Evolutionary conservation across 2,888 invertebrate genomes (phyloP), one percentile per base, ranked within the genome.

Genomic region (Belgica antarctica): DNA sequence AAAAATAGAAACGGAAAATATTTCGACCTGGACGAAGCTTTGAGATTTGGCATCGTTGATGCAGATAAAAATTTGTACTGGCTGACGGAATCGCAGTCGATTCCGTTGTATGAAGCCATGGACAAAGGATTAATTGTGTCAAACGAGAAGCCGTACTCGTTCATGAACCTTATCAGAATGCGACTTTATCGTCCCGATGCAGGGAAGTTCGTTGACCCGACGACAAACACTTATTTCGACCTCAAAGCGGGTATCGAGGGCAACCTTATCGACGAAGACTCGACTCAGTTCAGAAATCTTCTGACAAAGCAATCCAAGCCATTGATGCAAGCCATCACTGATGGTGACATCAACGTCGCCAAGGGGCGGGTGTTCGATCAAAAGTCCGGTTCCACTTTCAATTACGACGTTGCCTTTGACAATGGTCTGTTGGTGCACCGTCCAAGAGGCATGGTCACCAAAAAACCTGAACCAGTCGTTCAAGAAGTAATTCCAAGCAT

Each of bases 201-300:
- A 27, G 92, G 92, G 27, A 89, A 89, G 80, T 89, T 94, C 74
- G 87, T 88, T 17, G 91, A 94, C 81, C 92, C 93, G 0, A 82
- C 80, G 61, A 85, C 85, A 24, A 90, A 90, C 36, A 89, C 90
- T 74, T 88, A 85, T 76, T 81, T 88, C 71, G 88, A 92, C 77
- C 79, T 94, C 1, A 82, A 84, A 52, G 86, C 88, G 76, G 89
- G 92, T 0, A 84, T 94, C 68, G 83, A 86, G 74, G 82, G 79
- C 31, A 86, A 86, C 72, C 83, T 94, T 15, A 82, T 95, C 19
- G 89, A 92, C 77, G 86, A 89, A 0, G 84, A 87, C 41, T 86
- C 88, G 1, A 90, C 92, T 0, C 86, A 87, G 15, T 83, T 92
- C 25, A 90, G 89, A 79, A 90, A 93, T 76, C 84, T 86, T 46